Base-by-base conservation (phyloP, 2,113 vertebrate species). In the Vulpes vulpes region DNA sequence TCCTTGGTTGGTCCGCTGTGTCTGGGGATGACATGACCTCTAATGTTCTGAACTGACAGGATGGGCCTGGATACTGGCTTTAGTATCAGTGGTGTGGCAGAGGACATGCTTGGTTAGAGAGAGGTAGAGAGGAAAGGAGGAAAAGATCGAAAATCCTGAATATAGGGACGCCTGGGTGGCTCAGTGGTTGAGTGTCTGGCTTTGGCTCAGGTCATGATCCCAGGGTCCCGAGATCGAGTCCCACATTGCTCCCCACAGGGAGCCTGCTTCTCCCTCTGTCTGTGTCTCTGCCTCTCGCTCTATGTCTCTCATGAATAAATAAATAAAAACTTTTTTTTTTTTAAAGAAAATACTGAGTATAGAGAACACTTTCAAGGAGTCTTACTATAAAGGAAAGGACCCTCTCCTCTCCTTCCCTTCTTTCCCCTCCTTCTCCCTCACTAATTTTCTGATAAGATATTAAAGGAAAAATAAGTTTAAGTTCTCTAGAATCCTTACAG, bases 381-480 rank as follows among this genome's bases (percentile, higher is more conserved):
- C 51, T 65, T 93, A 38, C 43, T 43, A 3, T 71, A 64, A 17
- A 83, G 35, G 35, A 35, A 85, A 89, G 59, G 2, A 78, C 49
- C 51, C 3, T 16, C 53, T 10, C 10, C 3, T 86, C 5, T 2
- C 17, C 10, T 84, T 6, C 38, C 2, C 6, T 49, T 2, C 3
- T 65, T 11, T 57, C 23, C 3, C 64, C 87, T 73, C 9, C 27
- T 81, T 86, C 55, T 43, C 43, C 43, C 43, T 43, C 43, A 43
- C 43, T 83, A 59, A 86, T 95, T 82, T 89, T 81, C 53, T 64
- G n/a, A 53, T 86, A 84, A 84, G 65, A 71, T 65, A 71, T 59
- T 92, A 81, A 82, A 65, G 57, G 22, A 71, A 82, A 89, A 89
- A 53, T 73, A 81, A 71, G 15, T 51, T 51, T 78, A 78, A 67